Evolutionary conservation across 2,797 vertebrate species (phyloP).

Genomic region (Gymnothorax reevesii): DNA sequence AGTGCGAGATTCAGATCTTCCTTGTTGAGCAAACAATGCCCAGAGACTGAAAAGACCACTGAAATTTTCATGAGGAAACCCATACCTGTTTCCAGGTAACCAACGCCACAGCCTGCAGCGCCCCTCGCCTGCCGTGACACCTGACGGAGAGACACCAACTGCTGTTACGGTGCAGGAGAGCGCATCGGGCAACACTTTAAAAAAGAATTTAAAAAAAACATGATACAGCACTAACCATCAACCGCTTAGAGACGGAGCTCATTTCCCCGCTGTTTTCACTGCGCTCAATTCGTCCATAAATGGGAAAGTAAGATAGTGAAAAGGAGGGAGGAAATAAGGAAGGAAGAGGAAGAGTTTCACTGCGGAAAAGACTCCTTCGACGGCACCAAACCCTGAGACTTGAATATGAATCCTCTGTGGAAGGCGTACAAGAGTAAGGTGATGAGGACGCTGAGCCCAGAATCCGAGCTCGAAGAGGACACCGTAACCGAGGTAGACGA

Average conservation of each 20-base stretch:
- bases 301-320: background rate
- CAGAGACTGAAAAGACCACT: constrained; percentile 62
- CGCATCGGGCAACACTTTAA: constrained; percentile 15
- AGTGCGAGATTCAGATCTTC: constrained; percentile 56
- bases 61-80: constrained; percentile 80
- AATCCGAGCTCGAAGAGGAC: constrained; percentile 77
- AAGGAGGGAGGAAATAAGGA: constrained; percentile 5
- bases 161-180: constrained; percentile 34
- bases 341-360: constrained; percentile 41
- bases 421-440: constrained; percentile 91
- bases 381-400: constrained; percentile 14
- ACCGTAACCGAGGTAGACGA: constrained; percentile 82
- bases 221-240: constrained; percentile 48
- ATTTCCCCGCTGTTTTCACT: background rate
- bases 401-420: constrained; percentile 89
- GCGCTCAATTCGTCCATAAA: background rate
- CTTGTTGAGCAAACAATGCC: constrained; percentile 64
- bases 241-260: constrained; percentile 11
- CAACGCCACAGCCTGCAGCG: constrained; percentile 57
- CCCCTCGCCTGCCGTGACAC: constrained; percentile 52
- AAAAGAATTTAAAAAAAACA: constrained; percentile 40
- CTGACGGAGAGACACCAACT: constrained; percentile 42
- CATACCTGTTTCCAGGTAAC: constrained; percentile 83
- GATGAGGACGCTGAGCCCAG: constrained; percentile 85
- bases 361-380: constrained; percentile 38